Evolutionary conservation across 2,888 invertebrate genomes (phyloP).

Genomic region (Sphaeridia pumilis): DNA sequence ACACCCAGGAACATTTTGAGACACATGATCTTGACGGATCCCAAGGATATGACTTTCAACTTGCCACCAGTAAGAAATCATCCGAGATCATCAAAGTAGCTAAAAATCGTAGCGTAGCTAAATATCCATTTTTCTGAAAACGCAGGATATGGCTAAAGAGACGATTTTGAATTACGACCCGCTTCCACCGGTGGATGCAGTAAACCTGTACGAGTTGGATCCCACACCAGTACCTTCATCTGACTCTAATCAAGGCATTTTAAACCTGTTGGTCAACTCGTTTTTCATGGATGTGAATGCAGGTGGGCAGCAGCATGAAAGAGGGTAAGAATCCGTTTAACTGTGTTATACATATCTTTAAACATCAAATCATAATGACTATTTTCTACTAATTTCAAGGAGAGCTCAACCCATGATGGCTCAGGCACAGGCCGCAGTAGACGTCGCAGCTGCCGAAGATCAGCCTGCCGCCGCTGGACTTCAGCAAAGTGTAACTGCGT

Average conservation of each 20-base stretch:
- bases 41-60: conserved; percentile 52
- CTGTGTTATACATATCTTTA: too few relatives aligned
- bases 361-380: too few relatives aligned
- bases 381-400: too few relatives aligned
- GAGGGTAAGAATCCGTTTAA: too few relatives aligned
- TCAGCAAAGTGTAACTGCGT: conserved; percentile 51
- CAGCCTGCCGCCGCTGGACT: conserved; percentile 45
- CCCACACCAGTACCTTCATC: conserved; percentile 14
- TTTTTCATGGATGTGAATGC: conserved; percentile 52
- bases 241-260: conserved; percentile 34
- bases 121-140: too few relatives aligned
- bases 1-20: conserved; percentile 55
- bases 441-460: conserved; percentile 26
- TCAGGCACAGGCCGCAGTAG: too few relatives aligned
- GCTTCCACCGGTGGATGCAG: conserved; percentile 61
- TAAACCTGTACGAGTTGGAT: conserved; percentile 51
- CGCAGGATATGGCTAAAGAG: conserved; percentile 45
- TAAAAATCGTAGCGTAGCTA: too few relatives aligned
- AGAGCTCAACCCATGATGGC: too few relatives aligned
- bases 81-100: too few relatives aligned
- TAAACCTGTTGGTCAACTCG: conserved; percentile 57
- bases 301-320: conserved; percentile 39
- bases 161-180: conserved; percentile 66
- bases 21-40: conserved; percentile 59
- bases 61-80: conserved; percentile 49